These are phyloP conservation scores for Coilia nasus DNA, from an alignment of 2,797 vertebrate species.

Conservation along the genomic window DNA sequence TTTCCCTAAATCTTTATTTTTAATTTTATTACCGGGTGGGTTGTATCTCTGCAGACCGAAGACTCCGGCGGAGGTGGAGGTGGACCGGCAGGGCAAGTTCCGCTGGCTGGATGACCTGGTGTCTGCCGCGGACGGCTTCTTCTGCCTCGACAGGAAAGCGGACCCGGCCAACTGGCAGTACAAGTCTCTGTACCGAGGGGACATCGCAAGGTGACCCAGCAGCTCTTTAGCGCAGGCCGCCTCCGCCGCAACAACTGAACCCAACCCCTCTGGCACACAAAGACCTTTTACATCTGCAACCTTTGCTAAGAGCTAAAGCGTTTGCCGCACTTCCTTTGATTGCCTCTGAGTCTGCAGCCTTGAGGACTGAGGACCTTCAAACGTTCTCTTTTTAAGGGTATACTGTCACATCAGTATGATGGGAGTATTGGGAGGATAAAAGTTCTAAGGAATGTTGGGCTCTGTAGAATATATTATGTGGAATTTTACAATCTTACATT, in stretches of 20 bases:
- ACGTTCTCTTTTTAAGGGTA: too few species aligned
- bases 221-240: neutral
- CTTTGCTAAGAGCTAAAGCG: neutral
- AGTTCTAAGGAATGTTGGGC: too few species aligned
- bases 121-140: slow-evolving; percentile 69
- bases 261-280: neutral
- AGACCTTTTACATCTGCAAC: neutral
- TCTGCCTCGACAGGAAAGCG: slow-evolving; percentile 86
- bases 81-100: slow-evolving; percentile 47
- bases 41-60: slow-evolving; percentile 60
- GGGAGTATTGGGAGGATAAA: too few species aligned
- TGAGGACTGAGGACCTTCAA: neutral
- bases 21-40: neutral
- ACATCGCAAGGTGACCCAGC: slow-evolving; percentile 84
- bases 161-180: slow-evolving; percentile 95
- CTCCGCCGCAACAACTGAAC: neutral
- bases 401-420: too few species aligned
- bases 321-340: neutral
- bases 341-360: neutral
- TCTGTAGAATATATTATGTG: too few species aligned
- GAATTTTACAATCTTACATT: too few species aligned
- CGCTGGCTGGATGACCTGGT: slow-evolving; percentile 90
- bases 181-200: slow-evolving; percentile 91
- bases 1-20: slow-evolving; percentile 32
- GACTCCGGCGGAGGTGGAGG: slow-evolving; percentile 42